Conservation (phyloP, 2,888 invertebrate species). For the Andrena minutula region DNA sequence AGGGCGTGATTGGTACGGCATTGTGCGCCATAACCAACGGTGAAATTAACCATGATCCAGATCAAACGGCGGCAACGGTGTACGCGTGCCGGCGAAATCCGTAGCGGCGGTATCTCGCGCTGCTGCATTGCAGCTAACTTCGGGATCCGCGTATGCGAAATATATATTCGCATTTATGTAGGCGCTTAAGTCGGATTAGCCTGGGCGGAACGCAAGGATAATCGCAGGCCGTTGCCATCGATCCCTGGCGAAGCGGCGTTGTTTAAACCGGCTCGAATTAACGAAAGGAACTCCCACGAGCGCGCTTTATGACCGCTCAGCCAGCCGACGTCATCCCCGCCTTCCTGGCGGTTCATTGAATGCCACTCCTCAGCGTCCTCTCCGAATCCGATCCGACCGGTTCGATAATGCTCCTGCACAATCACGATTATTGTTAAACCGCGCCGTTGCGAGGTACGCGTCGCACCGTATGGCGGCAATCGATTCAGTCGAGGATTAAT, state of each 20-base stretch:
- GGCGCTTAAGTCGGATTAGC: slow-evolving; percentile 51
- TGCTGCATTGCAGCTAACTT: slow-evolving; percentile 58
- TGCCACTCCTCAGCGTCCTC: not conserved
- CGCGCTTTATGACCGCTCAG: slow-evolving; percentile 23
- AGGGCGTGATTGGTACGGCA: slow-evolving; percentile 66
- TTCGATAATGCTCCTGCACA: not conserved
- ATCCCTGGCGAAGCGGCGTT: slow-evolving; percentile 2
- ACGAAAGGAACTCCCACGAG: slow-evolving; percentile 29
- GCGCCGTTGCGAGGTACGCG: not conserved
- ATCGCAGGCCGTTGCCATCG: slow-evolving; percentile 46
- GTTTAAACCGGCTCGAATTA: slow-evolving; percentile 29
- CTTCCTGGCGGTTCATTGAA: slow-evolving; percentile 14
- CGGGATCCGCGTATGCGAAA: slow-evolving; percentile 36
- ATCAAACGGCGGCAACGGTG: slow-evolving; percentile 68
- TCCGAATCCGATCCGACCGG: not conserved
- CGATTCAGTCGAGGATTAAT: too few relatives aligned
- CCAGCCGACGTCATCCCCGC: slow-evolving; percentile 7
- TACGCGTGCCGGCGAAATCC: slow-evolving; percentile 63
- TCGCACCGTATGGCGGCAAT: too few relatives aligned
- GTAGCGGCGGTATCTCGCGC: slow-evolving; percentile 43
- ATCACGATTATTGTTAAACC: slow-evolving; percentile 17
- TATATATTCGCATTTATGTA: slow-evolving; percentile 62
- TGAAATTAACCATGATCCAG: slow-evolving; percentile 73
- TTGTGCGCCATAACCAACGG: slow-evolving; percentile 70
- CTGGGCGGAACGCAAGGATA: slow-evolving; percentile 43